Base-by-base conservation (phyloP, 2,888 invertebrate species). In the Sphinx pinastri region DNA sequence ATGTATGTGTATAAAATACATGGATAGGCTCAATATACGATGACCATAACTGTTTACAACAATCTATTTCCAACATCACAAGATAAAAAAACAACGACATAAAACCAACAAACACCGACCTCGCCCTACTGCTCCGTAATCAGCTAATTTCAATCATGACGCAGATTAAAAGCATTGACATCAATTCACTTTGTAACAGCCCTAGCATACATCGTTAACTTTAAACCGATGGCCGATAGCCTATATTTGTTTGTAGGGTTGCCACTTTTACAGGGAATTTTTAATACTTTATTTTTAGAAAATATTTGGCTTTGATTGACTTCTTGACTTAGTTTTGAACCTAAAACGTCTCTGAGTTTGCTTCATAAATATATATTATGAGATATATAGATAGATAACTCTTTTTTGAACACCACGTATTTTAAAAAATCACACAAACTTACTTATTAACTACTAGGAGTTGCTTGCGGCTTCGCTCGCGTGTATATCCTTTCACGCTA, bases 111-210 rank as follows among this genome's bases (percentile, higher is more conserved):
- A 25, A 19, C 19, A 2, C 19, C 47, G 63, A 7, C 63, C 63
- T 63, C 63, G 63, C 49, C 63, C 63, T 12, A 49, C 60, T 60
- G 11, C 10, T 16, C 16, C 19, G 63, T 63, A 63, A 63, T 63
- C 63, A 63, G 63, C 63, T 49, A 63, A 63, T 19, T 63, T 63
- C 55, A 55, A 55, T 55, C 47, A 63, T 63, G 63, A 63, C 63
- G 47, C 11, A 47, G 63, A 63, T 63, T 63, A 63, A 63, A 63
- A 63, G 19, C 63, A 49, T 47, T 63, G 63, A 63, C 63, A 63
- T 63, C 47, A 19, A 63, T 63, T 49, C 63, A 63, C 63, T 63
- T 63, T 63, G 63, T 63, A 49, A 12, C 63, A 47, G 49, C 63
- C 63, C 55, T 55, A 55, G 63, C 16, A 19, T 63, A 63, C 49